Evolutionary conservation across 2,797 vertebrate genomes (phyloP), one percentile per base, ranked within the genome.

Genomic region (Neosilurus hyrtlii): DNA sequence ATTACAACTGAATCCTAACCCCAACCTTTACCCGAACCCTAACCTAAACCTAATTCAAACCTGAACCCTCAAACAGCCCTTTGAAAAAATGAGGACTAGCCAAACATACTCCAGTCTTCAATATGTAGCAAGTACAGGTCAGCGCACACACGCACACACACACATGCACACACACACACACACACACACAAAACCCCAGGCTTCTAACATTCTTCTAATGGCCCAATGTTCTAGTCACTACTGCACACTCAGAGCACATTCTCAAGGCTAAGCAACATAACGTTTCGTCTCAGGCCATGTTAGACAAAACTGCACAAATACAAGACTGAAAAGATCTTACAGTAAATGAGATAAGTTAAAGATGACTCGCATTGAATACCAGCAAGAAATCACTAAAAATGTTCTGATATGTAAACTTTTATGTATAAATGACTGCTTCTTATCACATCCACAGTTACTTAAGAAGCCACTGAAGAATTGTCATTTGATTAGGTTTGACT

Each of bases 181-280:
- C 81, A 77, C 74, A 82, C 56, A 70, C 65, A 80, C 67, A 76
- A 76, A 57, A 63, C 14, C 61, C 61, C 62, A 71, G 26, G 80
- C 74, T 79, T 54, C 71, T 82, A 57, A 72, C 77, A 80, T 76
- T 82, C 22, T 84, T 80, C 54, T 67, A 84, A 87, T 84, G 57
- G 65, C 70, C 66, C 35, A 52, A 68, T 83, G 66, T 84, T 83
- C 71, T 80, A 68, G 35, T 86, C 35, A 52, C 54, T 43, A 80
- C 80, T 43, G 68, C 67, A 77, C 74, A 75, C 72, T 75, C 16
- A 14, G 70, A 78, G 56, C 66, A 70, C 75, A 79, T 80, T 83
- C 77, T 73, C 82, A 83, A 83, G 82, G 82, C 68, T 83, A 26
- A 68, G 35, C 37, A 68, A 35, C 57, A 54, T 51, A 30, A 75